Conservation (phyloP, 2,113 vertebrate genomes). For the Calidris pygmaea region DNA sequence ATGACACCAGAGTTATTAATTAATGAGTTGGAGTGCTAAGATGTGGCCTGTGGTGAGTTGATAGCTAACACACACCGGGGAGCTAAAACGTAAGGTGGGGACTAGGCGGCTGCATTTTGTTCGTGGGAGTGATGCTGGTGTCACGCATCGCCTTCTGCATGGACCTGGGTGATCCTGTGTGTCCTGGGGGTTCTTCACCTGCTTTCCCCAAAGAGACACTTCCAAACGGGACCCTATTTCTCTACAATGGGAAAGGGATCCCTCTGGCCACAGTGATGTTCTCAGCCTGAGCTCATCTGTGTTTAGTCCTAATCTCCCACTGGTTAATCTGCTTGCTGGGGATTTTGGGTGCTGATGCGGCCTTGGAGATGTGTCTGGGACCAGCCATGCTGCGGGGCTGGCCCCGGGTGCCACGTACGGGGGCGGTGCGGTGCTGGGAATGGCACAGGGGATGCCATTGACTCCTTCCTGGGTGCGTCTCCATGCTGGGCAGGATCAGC, state of each 20-base stretch:
- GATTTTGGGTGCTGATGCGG: neutral
- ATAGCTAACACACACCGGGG: neutral
- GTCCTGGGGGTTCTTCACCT: neutral
- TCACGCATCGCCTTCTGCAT: accelerated
- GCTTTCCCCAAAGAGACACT: neutral
- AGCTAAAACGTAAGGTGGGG: neutral
- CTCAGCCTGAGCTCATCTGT: neutral
- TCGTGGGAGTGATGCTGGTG: neutral
- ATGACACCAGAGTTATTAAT: slow-evolving; percentile 27
- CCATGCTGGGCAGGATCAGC: neutral
- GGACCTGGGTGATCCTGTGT: neutral
- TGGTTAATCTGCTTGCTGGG: neutral
- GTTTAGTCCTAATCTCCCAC: neutral
- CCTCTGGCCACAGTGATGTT: neutral
- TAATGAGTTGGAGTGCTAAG: neutral
- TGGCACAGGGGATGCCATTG: neutral
- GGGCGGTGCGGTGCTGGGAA: neutral
- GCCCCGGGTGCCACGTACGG: accelerated
- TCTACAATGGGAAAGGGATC: neutral
- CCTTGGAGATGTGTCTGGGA: neutral
- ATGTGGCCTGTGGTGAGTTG: neutral
- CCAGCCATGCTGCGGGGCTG: accelerated
- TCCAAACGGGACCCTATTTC: neutral
- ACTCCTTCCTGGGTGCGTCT: neutral
- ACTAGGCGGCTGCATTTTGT: neutral